A percentile compares a stretch with the other conserved stretches of the same genome.
Evolutionary conservation across 2,113 vertebrate species (phyloP).

Genomic region (Anarrhichthys ocellatus): DNA sequence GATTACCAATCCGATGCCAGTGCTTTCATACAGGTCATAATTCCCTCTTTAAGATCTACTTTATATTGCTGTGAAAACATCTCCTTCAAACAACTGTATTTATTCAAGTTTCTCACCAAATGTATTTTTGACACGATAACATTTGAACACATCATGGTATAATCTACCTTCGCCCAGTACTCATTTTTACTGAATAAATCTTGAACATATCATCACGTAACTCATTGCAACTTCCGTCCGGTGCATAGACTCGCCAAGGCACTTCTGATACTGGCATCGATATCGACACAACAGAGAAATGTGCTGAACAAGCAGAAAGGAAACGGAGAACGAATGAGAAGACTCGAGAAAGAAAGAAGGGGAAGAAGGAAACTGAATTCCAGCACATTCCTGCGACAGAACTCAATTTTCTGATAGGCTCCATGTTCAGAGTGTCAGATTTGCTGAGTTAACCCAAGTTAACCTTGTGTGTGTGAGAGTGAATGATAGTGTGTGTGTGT

Average conservation of each 20-base stretch:
- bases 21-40: background rate
- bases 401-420: slow-evolving; percentile 66
- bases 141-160: background rate
- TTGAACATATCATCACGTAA: background rate
- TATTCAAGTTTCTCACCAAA: background rate
- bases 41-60: background rate
- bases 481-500: slow-evolving; percentile 3
- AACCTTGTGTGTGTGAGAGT: slow-evolving; percentile 47
- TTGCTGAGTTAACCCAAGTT: slow-evolving; percentile 59
- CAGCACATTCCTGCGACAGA: slow-evolving; percentile 18
- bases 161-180: background rate
- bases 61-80: background rate
- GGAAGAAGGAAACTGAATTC: background rate
- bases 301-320: slow-evolving; percentile 48
- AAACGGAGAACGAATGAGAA: slow-evolving; percentile 5
- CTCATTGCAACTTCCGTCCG: too few species aligned
- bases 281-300: slow-evolving; percentile 37
- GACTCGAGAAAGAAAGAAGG: background rate
- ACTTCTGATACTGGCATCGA: background rate
- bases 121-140: background rate
- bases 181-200: background rate
- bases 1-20: background rate
- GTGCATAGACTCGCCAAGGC: background rate
- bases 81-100: background rate
- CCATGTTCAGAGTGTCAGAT: slow-evolving; percentile 51